Evolutionary conservation across 1,140 invertebrate species (phyloP).

Genomic region (Triops cancriformis): DNA sequence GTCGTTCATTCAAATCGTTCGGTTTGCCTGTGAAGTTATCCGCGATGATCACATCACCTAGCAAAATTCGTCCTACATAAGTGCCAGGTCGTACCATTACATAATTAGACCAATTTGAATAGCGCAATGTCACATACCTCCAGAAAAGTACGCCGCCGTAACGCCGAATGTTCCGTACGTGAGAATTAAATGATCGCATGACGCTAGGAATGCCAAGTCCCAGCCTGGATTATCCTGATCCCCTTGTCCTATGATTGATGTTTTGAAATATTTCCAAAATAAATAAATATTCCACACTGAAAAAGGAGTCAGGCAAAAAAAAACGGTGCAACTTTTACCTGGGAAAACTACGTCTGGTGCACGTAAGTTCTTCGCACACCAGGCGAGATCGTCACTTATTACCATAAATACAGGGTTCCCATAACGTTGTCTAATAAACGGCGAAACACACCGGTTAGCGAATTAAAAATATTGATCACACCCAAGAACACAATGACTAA

Average conservation of each 20-base stretch:
- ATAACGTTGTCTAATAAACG: background rate
- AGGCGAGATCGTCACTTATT: background rate
- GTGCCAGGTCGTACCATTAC: too few species aligned
- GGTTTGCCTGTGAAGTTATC: slow-evolving; percentile 19
- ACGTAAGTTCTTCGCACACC: slow-evolving; percentile 11
- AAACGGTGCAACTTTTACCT: background rate
- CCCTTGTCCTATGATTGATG: background rate
- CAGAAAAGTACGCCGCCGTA: slow-evolving; percentile 16
- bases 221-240: slow-evolving; percentile 17
- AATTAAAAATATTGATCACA: background rate
- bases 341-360: slow-evolving; percentile 16
- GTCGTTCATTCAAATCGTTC: slow-evolving; percentile 17
- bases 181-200: slow-evolving; percentile 19
- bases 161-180: slow-evolving; percentile 19
- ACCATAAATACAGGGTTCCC: slow-evolving; percentile 17
- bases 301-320: background rate
- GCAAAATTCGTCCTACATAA: background rate
- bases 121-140: background rate
- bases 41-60: slow-evolving; percentile 22
- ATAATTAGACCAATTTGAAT: too few species aligned
- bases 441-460: background rate
- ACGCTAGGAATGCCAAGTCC: slow-evolving; percentile 15
- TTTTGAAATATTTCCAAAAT: too few species aligned
- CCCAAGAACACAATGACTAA: background rate
- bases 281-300: too few species aligned